These are phyloP conservation scores for Candidula unifasciata DNA, from an alignment of 2,888 invertebrate genomes.

Conservation along the genomic window DNA sequence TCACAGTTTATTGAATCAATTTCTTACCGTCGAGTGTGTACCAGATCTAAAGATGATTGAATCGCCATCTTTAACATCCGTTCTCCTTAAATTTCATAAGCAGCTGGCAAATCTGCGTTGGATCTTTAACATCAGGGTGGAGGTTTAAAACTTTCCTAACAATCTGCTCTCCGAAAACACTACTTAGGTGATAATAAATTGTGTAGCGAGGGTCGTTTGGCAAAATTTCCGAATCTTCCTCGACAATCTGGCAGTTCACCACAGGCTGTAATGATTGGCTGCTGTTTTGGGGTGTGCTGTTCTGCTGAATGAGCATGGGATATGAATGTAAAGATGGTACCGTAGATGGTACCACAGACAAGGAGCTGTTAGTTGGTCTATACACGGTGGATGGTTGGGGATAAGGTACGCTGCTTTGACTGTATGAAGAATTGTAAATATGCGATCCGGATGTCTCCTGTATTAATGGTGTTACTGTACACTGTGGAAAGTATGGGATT, in stretches of 20 bases:
- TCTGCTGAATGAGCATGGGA: neutral
- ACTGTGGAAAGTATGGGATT: neutral
- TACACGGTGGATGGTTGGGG: neutral
- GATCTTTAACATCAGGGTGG: constrained; percentile 81
- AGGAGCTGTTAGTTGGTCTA: too few relatives aligned
- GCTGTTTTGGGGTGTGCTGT: neutral
- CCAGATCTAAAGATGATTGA: too few relatives aligned
- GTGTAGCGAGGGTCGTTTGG: constrained; percentile 84
- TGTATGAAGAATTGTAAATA: neutral
- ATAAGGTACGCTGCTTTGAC: neutral
- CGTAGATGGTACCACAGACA: neutral
- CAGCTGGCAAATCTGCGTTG: constrained; percentile 8
- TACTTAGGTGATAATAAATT: constrained; percentile 91
- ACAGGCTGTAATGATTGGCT: constrained; percentile 1
- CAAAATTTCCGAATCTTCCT: constrained; percentile 58
- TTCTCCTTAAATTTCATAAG: constrained; percentile 6
- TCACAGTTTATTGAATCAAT: too few relatives aligned
- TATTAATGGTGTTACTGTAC: neutral
- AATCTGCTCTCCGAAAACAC: constrained; percentile 92
- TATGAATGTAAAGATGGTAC: neutral
- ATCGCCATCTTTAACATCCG: neutral
- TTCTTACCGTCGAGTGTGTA: too few relatives aligned
- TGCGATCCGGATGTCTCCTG: too few relatives aligned
- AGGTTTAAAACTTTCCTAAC: constrained; percentile 91
- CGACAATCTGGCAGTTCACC: neutral